A percentile compares a stretch with the other conserved stretches of the same genome.
Evolutionary conservation across 2,113 vertebrate species (phyloP).

Genomic region (Echinops telfairi): DNA sequence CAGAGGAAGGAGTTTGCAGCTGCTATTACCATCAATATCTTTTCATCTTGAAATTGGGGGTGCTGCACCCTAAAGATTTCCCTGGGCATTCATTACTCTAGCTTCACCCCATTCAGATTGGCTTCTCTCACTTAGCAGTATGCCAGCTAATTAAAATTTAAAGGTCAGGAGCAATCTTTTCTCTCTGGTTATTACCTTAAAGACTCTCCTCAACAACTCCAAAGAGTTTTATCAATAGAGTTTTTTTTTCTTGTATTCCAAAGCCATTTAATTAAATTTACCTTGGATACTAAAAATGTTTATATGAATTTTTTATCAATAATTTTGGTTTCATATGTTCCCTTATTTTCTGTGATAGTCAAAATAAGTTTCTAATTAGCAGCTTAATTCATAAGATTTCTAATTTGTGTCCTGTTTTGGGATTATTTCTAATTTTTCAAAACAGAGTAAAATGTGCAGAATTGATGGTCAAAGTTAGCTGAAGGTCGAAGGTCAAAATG

Average conservation of each 20-base stretch:
- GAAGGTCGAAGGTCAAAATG: no score
- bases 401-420: neutral
- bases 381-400: neutral
- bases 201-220: neutral
- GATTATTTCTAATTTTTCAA: neutral
- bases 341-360: neutral
- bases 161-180: neutral
- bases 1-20: neutral
- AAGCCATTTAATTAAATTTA: neutral
- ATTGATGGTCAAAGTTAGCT: neutral
- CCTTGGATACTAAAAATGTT: neutral
- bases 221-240: neutral
- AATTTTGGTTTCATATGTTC: neutral
- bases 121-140: neutral
- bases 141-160: slow-evolving; percentile 15
- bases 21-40: neutral
- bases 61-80: neutral
- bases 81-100: no score
- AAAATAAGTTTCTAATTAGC: slow-evolving; percentile 40
- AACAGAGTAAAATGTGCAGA: neutral
- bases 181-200: neutral
- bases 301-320: neutral
- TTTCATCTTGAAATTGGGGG: neutral
- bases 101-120: neutral
- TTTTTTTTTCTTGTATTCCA: neutral